Percentiles rank a stretch among this genome's conserved stretches.
phyloP scores from a whole-genome alignment of 2,888 invertebrate species.

The Magallana nippona region DNA sequence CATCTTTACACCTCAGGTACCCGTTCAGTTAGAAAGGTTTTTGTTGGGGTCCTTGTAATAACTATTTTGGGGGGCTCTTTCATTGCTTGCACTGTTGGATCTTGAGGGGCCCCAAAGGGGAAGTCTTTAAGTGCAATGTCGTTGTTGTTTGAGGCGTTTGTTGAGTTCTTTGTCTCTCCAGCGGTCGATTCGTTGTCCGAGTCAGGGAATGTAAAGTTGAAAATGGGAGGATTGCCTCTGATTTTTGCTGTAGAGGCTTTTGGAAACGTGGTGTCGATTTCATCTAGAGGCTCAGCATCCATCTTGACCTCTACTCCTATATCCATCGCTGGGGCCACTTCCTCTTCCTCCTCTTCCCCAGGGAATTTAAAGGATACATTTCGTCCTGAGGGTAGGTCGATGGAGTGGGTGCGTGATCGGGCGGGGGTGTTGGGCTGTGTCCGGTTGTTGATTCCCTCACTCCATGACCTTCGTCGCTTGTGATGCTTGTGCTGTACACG shows the following conservation, averaged over 20 bases:
- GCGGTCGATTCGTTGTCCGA: not conserved
- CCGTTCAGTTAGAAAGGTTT: constrained; percentile 22
- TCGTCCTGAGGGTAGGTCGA: constrained; percentile 6
- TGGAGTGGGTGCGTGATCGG: constrained; percentile 28
- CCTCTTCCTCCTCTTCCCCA: not conserved
- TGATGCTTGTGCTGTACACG: constrained; percentile 52
- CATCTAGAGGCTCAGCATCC: not conserved
- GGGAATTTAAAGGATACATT: constrained; percentile 28
- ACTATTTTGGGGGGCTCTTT: constrained; percentile 34
- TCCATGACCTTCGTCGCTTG: constrained; percentile 42
- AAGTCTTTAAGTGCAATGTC: not conserved
- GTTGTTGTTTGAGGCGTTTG: not conserved
- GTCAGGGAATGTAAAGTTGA: constrained; percentile 22
- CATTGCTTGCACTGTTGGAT: not conserved
- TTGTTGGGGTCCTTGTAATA: constrained; percentile 29
- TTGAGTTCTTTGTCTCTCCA: not conserved
- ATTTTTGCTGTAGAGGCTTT: constrained; percentile 27
- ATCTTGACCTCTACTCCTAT: not conserved
- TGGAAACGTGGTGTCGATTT: not conserved
- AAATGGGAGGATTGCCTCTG: constrained; percentile 7
- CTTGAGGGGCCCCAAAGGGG: not conserved
- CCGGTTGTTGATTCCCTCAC: constrained; percentile 35
- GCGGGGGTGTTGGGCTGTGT: not conserved
- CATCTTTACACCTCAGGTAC: not conserved
- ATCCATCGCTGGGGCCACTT: not conserved